Percentiles rank a stretch among this genome's conserved stretches.
These are phyloP conservation scores for Paradisaea rubra DNA, from an alignment of 2,113 vertebrate genomes.

Conservation along the genomic window DNA sequence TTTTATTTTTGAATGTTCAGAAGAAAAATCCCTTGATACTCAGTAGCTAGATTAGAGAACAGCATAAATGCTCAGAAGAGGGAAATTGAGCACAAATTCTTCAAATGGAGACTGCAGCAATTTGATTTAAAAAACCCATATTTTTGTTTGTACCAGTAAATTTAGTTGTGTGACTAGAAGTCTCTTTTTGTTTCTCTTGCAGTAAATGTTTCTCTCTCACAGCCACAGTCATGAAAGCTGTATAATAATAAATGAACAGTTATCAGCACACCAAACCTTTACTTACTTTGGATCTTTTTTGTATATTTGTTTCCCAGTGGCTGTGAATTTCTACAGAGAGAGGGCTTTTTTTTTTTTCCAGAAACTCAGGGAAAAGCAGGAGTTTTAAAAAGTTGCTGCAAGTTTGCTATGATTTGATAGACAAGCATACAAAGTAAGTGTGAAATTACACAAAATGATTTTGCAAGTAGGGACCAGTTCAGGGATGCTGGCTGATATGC, in stretches of 20 bases:
- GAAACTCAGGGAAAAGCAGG: neutral
- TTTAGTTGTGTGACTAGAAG: neutral
- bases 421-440: neutral
- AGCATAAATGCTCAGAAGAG: neutral
- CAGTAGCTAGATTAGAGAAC: neutral
- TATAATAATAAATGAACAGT: neutral
- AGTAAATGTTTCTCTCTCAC: neutral
- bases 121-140: neutral
- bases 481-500: neutral
- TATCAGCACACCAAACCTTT: neutral
- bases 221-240: neutral
- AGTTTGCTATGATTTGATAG: neutral
- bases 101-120: neutral
- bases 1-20: slow-evolving; percentile 33
- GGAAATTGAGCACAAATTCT: neutral
- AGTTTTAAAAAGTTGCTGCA: neutral
- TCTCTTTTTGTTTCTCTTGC: neutral
- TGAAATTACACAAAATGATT: neutral
- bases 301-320: neutral
- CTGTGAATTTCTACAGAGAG: neutral
- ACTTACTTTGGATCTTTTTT: neutral
- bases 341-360: too few relatives aligned
- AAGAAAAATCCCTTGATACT: slow-evolving; percentile 23
- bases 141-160: neutral
- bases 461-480: neutral